phyloP scores from a whole-genome alignment of 2,797 vertebrate genomes.

The Parauchenoglanis ngamensis region DNA sequence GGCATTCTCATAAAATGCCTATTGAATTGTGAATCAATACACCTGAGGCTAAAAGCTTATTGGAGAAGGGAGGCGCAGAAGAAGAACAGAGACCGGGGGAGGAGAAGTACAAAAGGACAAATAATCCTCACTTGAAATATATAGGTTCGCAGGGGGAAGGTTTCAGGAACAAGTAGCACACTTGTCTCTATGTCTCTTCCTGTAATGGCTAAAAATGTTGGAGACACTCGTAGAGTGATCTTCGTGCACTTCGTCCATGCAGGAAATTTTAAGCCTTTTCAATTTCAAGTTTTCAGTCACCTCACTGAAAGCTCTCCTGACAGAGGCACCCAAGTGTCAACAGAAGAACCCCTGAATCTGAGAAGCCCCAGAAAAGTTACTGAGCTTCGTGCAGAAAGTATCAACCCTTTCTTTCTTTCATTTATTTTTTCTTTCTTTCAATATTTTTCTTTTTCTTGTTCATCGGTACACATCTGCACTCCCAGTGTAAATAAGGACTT shows the following conservation, averaged over 20 bases:
- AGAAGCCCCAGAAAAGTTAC: not conserved
- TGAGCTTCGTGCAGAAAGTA: not conserved
- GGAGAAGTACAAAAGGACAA: not conserved
- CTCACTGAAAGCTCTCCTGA: not conserved
- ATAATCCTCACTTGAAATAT: not conserved
- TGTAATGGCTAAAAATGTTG: not conserved
- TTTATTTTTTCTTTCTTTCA: not conserved
- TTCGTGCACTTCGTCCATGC: not conserved
- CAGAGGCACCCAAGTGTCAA: not conserved
- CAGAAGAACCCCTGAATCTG: not conserved
- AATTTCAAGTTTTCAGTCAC: not conserved
- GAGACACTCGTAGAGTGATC: not conserved
- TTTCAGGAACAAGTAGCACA: not conserved
- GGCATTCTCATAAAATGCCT: constrained; percentile 37
- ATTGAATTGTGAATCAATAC: constrained; percentile 40
- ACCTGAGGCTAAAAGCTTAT: constrained; percentile 13
- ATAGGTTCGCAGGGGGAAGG: not conserved
- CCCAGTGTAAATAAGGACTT: not conserved
- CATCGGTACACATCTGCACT: not conserved
- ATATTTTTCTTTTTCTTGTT: not conserved
- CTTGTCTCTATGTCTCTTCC: not conserved
- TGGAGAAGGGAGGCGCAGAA: not conserved
- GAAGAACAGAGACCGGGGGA: not conserved
- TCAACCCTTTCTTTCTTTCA: not conserved
- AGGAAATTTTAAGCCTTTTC: not conserved